Percentiles rank a stretch among this genome's conserved stretches.
Conservation (phyloP, 1,140 invertebrate genomes). For the Aphidius gifuensis region DNA sequence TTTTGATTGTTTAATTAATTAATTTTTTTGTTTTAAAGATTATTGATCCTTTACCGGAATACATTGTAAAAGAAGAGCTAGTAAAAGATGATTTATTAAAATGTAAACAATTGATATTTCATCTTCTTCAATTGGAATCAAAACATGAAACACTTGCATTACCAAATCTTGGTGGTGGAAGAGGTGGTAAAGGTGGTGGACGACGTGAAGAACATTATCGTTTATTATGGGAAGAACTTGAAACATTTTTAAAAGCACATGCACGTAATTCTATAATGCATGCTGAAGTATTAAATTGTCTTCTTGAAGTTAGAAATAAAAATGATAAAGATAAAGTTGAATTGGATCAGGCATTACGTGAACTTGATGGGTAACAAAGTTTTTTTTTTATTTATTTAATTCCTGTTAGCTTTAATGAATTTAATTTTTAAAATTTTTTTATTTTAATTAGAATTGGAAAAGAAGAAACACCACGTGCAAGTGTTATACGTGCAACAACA, state of each 20-base stretch:
- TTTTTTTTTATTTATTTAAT: background rate
- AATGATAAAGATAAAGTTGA: slow-evolving; percentile 64
- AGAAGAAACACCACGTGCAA: slow-evolving; percentile 59
- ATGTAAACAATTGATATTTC: slow-evolving; percentile 84
- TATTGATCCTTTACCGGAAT: slow-evolving; percentile 73
- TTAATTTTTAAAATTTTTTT: background rate
- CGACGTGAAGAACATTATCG: slow-evolving; percentile 86
- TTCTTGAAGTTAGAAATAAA: slow-evolving; percentile 74
- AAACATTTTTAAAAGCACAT: slow-evolving; percentile 77
- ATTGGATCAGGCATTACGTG: slow-evolving; percentile 59
- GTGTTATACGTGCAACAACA: slow-evolving; percentile 73
- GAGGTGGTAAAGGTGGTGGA: slow-evolving; percentile 59
- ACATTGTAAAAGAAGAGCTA: slow-evolving; percentile 81
- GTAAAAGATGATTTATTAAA: slow-evolving; percentile 82
- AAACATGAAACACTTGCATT: slow-evolving; percentile 78
- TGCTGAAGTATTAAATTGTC: slow-evolving; percentile 75
- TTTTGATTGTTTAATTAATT: too few species aligned
- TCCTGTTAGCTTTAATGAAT: background rate
- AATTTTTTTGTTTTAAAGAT: slow-evolving; percentile 56
- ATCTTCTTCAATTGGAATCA: slow-evolving; percentile 77
- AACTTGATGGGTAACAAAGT: slow-evolving; percentile 59
- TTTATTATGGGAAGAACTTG: slow-evolving; percentile 85
- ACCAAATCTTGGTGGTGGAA: slow-evolving; percentile 58
- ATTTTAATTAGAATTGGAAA: slow-evolving; percentile 40
- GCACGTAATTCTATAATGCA: slow-evolving; percentile 65